Evolutionary conservation across 2,797 vertebrate species (phyloP).

Genomic region (Pagetopsis macropterus): DNA sequence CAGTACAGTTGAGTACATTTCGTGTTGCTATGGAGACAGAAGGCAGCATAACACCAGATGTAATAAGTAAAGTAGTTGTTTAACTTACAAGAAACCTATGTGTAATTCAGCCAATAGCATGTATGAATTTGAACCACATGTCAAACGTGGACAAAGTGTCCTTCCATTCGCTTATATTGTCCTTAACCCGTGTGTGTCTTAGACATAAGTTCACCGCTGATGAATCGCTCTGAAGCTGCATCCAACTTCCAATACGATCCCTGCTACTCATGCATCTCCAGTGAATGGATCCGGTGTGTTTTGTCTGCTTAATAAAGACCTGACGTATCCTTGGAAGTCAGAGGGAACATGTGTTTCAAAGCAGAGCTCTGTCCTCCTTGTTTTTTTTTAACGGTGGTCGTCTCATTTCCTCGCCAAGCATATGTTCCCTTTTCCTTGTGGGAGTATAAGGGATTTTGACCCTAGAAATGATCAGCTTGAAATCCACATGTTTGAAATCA

Average conservation of each 20-base stretch:
- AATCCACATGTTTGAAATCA: slow-evolving; percentile 43
- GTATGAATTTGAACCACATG: too few relatives aligned
- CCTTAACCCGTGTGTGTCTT: neutral
- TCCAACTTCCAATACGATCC: slow-evolving; percentile 28
- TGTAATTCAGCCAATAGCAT: too few relatives aligned
- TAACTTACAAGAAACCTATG: too few relatives aligned
- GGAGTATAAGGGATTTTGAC: slow-evolving; percentile 5
- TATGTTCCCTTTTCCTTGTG: slow-evolving; percentile 37
- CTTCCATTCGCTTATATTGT: too few relatives aligned
- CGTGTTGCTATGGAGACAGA: too few relatives aligned
- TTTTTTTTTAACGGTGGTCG: slow-evolving; percentile 40
- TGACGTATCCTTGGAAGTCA: slow-evolving; percentile 34
- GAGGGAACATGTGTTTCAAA: slow-evolving; percentile 49
- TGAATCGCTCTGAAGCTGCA: neutral
- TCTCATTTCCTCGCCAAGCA: slow-evolving; percentile 50
- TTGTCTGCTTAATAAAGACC: slow-evolving; percentile 21
- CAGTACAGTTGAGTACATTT: too few relatives aligned
- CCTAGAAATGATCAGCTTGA: slow-evolving; percentile 1
- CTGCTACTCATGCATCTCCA: slow-evolving; percentile 26
- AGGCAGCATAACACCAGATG: too few relatives aligned
- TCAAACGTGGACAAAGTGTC: too few relatives aligned
- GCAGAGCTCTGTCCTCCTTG: slow-evolving; percentile 20
- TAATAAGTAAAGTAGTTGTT: too few relatives aligned
- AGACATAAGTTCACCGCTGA: slow-evolving; percentile 12
- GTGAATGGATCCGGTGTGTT: slow-evolving; percentile 32